Conservation (phyloP, 1,140 invertebrate genomes). For the Popillia japonica region DNA sequence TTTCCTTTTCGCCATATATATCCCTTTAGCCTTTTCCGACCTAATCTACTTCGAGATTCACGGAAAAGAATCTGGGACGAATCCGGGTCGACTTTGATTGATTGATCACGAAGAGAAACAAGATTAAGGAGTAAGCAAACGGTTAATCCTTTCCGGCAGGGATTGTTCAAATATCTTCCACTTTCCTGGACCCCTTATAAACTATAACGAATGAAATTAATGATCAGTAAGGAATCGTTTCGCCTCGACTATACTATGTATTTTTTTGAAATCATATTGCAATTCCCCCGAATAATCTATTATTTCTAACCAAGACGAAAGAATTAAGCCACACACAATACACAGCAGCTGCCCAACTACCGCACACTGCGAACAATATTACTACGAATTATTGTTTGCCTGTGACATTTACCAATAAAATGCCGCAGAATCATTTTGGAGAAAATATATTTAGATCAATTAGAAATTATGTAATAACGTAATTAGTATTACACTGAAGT, state of each 20-base stretch:
- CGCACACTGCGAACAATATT: too few relatives aligned
- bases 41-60: constrained; percentile 10
- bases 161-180: constrained; percentile 16
- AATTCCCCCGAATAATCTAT: background rate
- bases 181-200: background rate
- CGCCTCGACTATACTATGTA: background rate
- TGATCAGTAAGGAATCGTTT: background rate
- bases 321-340: too few relatives aligned
- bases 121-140: constrained; percentile 34
- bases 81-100: constrained; percentile 14
- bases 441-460: too few relatives aligned
- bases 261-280: background rate
- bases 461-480: too few relatives aligned
- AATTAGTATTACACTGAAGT: too few relatives aligned
- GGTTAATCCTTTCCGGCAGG: constrained; percentile 29
- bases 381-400: too few relatives aligned
- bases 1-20: background rate
- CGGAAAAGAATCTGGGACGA: constrained; percentile 10
- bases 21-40: background rate
- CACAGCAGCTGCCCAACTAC: too few relatives aligned
- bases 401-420: too few relatives aligned
- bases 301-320: background rate
- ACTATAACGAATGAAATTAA: constrained; percentile 17
- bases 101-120: constrained; percentile 23
- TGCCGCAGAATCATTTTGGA: too few relatives aligned